Conservation (phyloP, 53 echinoderm and acorn worm species). For the Luidia sarsii region DNA sequence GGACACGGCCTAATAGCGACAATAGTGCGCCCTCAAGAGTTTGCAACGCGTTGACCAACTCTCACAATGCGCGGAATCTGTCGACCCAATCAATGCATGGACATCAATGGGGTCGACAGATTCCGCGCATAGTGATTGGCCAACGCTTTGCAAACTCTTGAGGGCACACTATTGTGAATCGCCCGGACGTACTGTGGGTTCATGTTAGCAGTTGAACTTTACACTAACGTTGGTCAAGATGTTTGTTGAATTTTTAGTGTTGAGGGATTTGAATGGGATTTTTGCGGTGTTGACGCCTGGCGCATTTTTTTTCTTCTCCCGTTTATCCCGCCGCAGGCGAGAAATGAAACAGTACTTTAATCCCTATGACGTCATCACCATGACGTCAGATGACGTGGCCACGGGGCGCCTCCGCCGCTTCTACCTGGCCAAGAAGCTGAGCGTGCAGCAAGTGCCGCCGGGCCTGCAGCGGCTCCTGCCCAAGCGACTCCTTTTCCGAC, state of each 20-base stretch:
- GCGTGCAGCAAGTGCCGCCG: constrained; percentile 69
- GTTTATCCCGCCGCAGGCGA: constrained; percentile 52
- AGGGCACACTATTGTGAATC: too few relatives aligned
- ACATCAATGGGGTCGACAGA: too few relatives aligned
- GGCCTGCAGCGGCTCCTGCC: constrained; percentile 79
- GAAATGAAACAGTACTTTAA: constrained; percentile 91
- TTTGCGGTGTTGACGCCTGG: not conserved
- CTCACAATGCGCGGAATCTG: too few relatives aligned
- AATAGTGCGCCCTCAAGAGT: too few relatives aligned
- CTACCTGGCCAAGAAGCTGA: constrained; percentile 84
- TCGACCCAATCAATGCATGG: too few relatives aligned
- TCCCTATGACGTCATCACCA: constrained; percentile 90
- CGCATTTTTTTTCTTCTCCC: not conserved
- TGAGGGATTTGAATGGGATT: not conserved
- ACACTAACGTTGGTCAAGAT: too few relatives aligned
- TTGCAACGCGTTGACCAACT: too few relatives aligned
- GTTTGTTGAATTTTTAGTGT: not conserved
- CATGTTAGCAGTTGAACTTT: too few relatives aligned
- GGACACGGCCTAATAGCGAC: too few relatives aligned
- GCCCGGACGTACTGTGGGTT: too few relatives aligned
- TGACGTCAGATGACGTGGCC: constrained; percentile 96
- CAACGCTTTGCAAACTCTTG: too few relatives aligned
- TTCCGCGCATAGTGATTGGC: too few relatives aligned
- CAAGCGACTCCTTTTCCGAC: constrained; percentile 69
- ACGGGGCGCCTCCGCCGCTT: constrained; percentile 83